Evolutionary conservation across 2,888 invertebrate species (phyloP).

Genomic region (Homarus gammarus): DNA sequence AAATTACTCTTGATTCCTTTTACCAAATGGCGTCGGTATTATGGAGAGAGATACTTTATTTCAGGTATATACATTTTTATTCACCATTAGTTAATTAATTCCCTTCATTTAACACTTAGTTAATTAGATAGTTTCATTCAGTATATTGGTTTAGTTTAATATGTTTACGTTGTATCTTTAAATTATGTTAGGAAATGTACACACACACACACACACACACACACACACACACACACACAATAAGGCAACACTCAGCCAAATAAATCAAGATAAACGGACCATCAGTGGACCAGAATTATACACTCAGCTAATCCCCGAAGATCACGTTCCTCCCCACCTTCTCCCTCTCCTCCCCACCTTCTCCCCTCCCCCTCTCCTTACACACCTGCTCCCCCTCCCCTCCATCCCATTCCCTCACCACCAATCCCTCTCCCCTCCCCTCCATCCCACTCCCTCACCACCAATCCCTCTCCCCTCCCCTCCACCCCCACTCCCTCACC

Average conservation of each 20-base stretch:
- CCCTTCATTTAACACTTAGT: no score
- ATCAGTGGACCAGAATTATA: not conserved
- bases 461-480: not conserved
- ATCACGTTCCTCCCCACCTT: not conserved
- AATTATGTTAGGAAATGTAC: no score
- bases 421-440: not conserved
- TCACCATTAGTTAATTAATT: no score
- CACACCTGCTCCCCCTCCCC: not conserved
- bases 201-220: slow-evolving; percentile 18
- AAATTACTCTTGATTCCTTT: no score
- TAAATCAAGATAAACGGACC: not conserved
- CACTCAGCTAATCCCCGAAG: not conserved
- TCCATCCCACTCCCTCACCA: not conserved
- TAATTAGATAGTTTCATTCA: no score
- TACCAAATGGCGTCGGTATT: no score
- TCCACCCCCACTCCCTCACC: not conserved
- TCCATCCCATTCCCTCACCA: not conserved
- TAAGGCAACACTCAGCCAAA: not conserved
- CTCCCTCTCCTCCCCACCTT: not conserved
- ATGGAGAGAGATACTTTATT: no score
- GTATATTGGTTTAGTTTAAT: no score
- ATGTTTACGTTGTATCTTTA: no score
- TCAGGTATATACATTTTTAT: no score
- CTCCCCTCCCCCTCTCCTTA: not conserved
- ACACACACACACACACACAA: slow-evolving; percentile 19